Evolutionary conservation across 2,797 vertebrate genomes (phyloP).

Genomic region (Acropternis orthonyx): DNA sequence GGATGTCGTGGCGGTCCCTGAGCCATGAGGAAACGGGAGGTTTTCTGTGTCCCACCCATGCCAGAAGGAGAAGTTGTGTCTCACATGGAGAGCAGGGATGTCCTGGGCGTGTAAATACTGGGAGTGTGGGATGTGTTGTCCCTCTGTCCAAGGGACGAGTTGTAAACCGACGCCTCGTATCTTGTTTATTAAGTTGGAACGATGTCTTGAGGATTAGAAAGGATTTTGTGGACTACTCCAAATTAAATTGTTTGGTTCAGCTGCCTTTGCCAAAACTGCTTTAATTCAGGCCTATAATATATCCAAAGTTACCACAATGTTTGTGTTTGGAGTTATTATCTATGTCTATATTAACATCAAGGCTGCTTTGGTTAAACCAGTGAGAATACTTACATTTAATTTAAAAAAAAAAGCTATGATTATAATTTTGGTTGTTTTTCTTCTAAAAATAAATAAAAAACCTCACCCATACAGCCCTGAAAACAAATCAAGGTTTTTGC

Average conservation of each 20-base stretch:
- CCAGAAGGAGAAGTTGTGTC: background rate
- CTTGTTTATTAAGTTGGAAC: background rate
- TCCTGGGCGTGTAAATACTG: too few relatives aligned
- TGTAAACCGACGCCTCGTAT: fast-evolving
- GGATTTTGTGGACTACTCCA: background rate
- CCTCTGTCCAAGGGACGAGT: background rate
- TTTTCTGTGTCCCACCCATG: background rate
- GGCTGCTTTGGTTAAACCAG: background rate
- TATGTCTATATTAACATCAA: background rate
- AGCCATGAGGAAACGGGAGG: background rate
- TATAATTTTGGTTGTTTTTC: background rate
- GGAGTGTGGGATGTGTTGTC: fast-evolving
- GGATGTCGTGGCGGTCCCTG: too few relatives aligned
- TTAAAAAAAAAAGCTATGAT: background rate
- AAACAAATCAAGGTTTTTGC: background rate
- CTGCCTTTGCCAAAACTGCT: slow-evolving; percentile 1
- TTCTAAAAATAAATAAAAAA: slow-evolving; percentile 35
- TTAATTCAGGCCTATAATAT: background rate
- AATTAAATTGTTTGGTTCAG: slow-evolving; percentile 17
- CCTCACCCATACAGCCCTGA: background rate
- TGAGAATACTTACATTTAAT: background rate
- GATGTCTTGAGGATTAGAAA: background rate
- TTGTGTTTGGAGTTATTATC: background rate
- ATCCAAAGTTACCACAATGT: background rate
- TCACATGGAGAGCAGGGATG: fast-evolving